Base-by-base conservation (phyloP, 2,888 invertebrate species). In the Dioctria rufipes region DNA sequence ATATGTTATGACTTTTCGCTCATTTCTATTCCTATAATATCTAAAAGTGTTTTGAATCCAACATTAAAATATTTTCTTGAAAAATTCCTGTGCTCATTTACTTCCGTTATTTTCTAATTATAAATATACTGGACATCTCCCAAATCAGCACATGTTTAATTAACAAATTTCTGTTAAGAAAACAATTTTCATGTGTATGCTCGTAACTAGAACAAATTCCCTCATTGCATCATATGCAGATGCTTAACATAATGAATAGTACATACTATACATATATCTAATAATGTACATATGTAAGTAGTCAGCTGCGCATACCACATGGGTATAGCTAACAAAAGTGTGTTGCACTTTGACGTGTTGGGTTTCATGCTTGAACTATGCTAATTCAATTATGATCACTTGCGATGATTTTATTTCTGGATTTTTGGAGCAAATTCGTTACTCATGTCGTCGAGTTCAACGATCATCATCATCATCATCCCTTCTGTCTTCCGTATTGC, bases 401-500 rank as follows among this genome's bases (percentile, higher is more conserved):
- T 13, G 61, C 43, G 43, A 77, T 63, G 77, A 77, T 46, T 77
- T 77, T 77, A 77, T 77, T 77, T 77, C 77, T 77, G 77, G 77
- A 77, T 63, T 77, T 77, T 77, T 77, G 77, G 77, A 77, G 63
- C 77, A 63, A 77, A 61, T 77, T 63, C 61, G 51, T 63, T 63
- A 51, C 37, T 63, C 46, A 77, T 63, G 77, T 61, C 73, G 77
- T n/a, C 40, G 77, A 42, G 63, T 77, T 77, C 77, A 77, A 63
- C 37, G 63, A 77, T 63, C 63, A 77, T 37, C 39, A n/a, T 39
- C 54, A 60, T 42, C n/a, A n/a, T 25, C 25, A 25, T 25, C 73
- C 73, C 51, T 60, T 37, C 67, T 39, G 58, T 46, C 77, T 77
- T 77, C 77, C 77, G 77, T 77, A 51, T 77, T 77, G 51, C 49